Base-by-base conservation (phyloP, 2,888 invertebrate species). In the Xiphydria camelus region DNA sequence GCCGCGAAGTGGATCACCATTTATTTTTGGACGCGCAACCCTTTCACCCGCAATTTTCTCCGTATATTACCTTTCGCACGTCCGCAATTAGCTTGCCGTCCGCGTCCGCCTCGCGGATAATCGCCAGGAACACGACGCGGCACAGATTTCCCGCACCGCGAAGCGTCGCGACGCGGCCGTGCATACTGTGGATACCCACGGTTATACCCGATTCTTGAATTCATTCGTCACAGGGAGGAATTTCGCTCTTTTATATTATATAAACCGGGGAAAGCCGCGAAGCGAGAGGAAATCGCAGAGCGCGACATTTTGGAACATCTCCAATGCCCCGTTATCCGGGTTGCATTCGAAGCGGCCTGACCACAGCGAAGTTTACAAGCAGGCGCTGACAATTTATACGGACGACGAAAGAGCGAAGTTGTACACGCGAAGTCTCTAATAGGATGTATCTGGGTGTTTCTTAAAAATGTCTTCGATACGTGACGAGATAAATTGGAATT, bases 1-100 rank as follows among this genome's bases (percentile, higher is more conserved):
- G 29, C 12, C 29, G 29, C 5, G 12, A 12, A 47, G 41, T 41
- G 49, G 35, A 54, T 49, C 41, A 32, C 39, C 35, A 36, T 42
- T 36, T 43, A 42, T 49, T 52, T 49, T 41, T 37, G 43, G 41
- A 21, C 25, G n/a, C n/a, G 17, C 48, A 56, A 55, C 58, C 57
- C 65, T 59, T 62, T 65, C 65, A 56, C 61, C 63, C 42, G 47
- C 42, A 15, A 5, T 20, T 23, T 10, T 9, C 23, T n/a, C 10
- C 14, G 12, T 4, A 1, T 29, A 4, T 12, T 12, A 14, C 9
- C 15, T 4, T 12, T 2, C 4, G 3, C 1, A 1, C 4, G 12
- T 2, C 35, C 21, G 41, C 47, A 47, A 53, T 48, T 51, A 51
- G 44, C 48, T 51, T 53, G 49, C 45, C 17, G 6, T 2, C 7